Base-by-base conservation (phyloP, 2,113 vertebrate species). In the Circaetus gallicus region DNA sequence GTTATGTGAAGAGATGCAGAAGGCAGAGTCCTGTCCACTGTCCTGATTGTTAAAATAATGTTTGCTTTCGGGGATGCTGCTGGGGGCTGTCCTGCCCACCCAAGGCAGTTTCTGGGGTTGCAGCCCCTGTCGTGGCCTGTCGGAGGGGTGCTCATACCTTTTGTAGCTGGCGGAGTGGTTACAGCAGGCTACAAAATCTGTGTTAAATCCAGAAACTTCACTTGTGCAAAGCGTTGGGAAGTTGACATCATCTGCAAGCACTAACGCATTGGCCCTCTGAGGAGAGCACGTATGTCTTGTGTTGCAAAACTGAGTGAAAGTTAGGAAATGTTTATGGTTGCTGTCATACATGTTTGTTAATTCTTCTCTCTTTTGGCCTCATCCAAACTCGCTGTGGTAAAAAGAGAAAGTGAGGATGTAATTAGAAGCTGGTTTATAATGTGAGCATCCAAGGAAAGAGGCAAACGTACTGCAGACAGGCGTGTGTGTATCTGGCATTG, bases 291-390 rank as follows among this genome's bases (percentile, higher is more conserved):
- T 65, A 69, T 86, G 38, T 50, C 76, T 89, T 32, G 25, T 86
- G 40, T 95, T 95, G 73, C 91, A 95, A 95, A 91, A 91, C 42
- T 1, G 8, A 89, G 78, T 76, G 82, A 89, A 95, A 93, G 72
- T 77, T 82, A 43, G 50, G 81, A 91, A 94, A 89, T 87, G 29
- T 62, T 95, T 90, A 91, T 62, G 82, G 58, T 55, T 61, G 32
- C 66, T 91, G 74, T 82, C 74, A 42, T 94, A 71, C 2, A 5
- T 38, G 31, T 56, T 90, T 6, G 0, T 78, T 92, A 90, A 59
- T 93, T 93, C 38, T 90, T 86, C 62, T 95, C 31, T 31, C 45
- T 77, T 93, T 96, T 93, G 71, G 82, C 50, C 66, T 92, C 2
- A 0, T 78, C 45, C 72, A 83, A 25, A 61, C 59, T 92, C 3